phyloP scores from a whole-genome alignment of 2,888 invertebrate species.

The Gisinianus flammeolus region DNA sequence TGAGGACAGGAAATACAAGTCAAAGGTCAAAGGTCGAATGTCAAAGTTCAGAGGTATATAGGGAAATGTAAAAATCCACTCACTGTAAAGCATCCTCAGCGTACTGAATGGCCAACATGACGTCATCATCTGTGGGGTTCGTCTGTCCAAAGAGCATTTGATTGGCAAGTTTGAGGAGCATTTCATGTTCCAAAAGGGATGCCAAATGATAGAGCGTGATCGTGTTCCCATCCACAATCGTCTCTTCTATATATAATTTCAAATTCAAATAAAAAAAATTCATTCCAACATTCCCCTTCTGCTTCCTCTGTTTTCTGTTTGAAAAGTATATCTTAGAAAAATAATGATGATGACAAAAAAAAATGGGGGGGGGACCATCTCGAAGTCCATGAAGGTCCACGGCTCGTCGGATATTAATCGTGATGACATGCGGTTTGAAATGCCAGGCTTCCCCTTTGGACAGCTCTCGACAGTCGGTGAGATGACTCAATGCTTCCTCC shows the following conservation, averaged over 20 bases:
- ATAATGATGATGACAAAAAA: not conserved
- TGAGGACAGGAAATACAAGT: not conserved
- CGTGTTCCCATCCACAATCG: slow-evolving; percentile 50
- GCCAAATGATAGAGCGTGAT: slow-evolving; percentile 54
- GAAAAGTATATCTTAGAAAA: too few relatives aligned
- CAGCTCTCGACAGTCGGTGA: slow-evolving; percentile 49
- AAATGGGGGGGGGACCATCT: too few relatives aligned
- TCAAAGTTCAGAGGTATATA: not conserved
- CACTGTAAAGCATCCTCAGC: slow-evolving; percentile 53
- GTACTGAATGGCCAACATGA: slow-evolving; percentile 51
- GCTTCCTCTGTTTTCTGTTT: too few relatives aligned
- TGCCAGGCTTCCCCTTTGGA: slow-evolving; percentile 48
- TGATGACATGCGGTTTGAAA: slow-evolving; percentile 48
- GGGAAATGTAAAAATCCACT: not conserved
- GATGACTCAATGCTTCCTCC: slow-evolving; percentile 48
- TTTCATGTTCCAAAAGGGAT: slow-evolving; percentile 53
- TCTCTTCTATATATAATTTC: slow-evolving; percentile 29
- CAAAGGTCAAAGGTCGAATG: not conserved
- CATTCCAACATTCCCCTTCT: too few relatives aligned
- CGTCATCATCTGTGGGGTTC: slow-evolving; percentile 50
- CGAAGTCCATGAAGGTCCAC: slow-evolving; percentile 49
- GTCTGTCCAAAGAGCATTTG: slow-evolving; percentile 50
- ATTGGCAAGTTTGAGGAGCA: slow-evolving; percentile 52
- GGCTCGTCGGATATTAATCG: slow-evolving; percentile 47
- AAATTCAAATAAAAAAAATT: not conserved